A percentile compares a stretch with the other conserved stretches of the same genome.
Conservation (phyloP, 2,797 vertebrate genomes). For the Bradypus variegatus region DNA sequence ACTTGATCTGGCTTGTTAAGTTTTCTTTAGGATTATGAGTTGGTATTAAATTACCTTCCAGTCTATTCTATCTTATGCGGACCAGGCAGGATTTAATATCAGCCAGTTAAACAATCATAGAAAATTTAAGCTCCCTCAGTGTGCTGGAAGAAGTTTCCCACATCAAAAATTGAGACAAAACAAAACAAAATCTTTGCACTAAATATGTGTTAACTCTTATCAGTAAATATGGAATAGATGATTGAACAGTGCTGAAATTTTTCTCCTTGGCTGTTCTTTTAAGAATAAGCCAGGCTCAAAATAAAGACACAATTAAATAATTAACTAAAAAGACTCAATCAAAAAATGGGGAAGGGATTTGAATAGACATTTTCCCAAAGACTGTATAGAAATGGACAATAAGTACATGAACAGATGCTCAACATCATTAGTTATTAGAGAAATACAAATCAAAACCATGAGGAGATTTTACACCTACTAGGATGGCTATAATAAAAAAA, state of each 20-base stretch:
- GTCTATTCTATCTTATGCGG: background rate
- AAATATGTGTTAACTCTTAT: background rate
- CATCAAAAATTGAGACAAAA: background rate
- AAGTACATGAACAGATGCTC: background rate
- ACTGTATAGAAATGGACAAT: no score
- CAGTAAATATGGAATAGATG: background rate
- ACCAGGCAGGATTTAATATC: background rate
- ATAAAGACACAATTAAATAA: background rate
- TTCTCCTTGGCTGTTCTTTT: background rate
- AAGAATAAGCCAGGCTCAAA: conserved; percentile 14
- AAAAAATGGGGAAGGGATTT: background rate
- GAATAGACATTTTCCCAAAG: background rate
- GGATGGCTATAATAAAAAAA: background rate
- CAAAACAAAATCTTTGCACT: background rate
- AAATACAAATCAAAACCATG: background rate
- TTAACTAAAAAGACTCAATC: no score
- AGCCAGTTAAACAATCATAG: background rate
- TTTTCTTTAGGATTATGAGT: background rate
- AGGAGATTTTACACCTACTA: background rate
- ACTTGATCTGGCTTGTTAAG: background rate
- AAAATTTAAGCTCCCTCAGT: background rate
- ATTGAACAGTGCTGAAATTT: background rate
- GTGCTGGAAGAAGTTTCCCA: background rate
- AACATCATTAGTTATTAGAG: background rate
- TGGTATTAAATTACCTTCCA: background rate